These are phyloP conservation scores for Carposina sasakii DNA, from an alignment of 1,140 invertebrate genomes.

Conservation along the genomic window DNA sequence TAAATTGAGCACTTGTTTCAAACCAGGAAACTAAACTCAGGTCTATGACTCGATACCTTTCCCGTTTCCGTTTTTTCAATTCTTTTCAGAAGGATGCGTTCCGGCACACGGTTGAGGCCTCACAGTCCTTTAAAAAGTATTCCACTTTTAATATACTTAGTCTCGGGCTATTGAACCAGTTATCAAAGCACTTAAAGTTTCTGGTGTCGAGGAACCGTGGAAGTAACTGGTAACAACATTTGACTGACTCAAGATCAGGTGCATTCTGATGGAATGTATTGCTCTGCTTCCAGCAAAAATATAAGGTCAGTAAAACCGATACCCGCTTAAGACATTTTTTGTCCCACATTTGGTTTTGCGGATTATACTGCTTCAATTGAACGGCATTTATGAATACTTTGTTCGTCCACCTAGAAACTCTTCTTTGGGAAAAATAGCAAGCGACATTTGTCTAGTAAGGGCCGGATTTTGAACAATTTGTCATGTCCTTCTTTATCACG, in stretches of 20 bases:
- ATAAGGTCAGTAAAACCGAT: slow-evolving; percentile 21
- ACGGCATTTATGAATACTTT: slow-evolving; percentile 32
- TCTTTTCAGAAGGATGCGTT: slow-evolving; percentile 33
- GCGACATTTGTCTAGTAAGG: slow-evolving; percentile 23
- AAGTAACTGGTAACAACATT: slow-evolving; percentile 33
- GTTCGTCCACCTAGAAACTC: slow-evolving; percentile 44
- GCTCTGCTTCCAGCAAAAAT: slow-evolving; percentile 44
- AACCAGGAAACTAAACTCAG: slow-evolving; percentile 37
- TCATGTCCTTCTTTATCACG: slow-evolving; percentile 15
- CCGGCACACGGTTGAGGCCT: slow-evolving; percentile 41
- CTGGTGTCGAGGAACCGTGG: slow-evolving; percentile 27
- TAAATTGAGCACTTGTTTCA: slow-evolving; percentile 35
- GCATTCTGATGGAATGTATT: slow-evolving; percentile 20
- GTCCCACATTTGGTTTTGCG: slow-evolving; percentile 42
- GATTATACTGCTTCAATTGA: slow-evolving; percentile 34
- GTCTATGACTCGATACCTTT: slow-evolving; percentile 30
- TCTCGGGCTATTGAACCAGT: slow-evolving; percentile 43
- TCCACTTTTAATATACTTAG: slow-evolving; percentile 41
- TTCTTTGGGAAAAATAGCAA: slow-evolving; percentile 34
- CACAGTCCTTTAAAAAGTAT: slow-evolving; percentile 53
- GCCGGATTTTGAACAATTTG: slow-evolving; percentile 28
- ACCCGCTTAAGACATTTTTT: slow-evolving; percentile 34
- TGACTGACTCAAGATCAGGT: slow-evolving; percentile 34
- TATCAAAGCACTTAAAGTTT: slow-evolving; percentile 55
- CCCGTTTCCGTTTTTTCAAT: slow-evolving; percentile 33